These are phyloP conservation scores for Drosophila lacicola DNA, from an alignment of 2,888 invertebrate species.

Conservation along the genomic window DNA sequence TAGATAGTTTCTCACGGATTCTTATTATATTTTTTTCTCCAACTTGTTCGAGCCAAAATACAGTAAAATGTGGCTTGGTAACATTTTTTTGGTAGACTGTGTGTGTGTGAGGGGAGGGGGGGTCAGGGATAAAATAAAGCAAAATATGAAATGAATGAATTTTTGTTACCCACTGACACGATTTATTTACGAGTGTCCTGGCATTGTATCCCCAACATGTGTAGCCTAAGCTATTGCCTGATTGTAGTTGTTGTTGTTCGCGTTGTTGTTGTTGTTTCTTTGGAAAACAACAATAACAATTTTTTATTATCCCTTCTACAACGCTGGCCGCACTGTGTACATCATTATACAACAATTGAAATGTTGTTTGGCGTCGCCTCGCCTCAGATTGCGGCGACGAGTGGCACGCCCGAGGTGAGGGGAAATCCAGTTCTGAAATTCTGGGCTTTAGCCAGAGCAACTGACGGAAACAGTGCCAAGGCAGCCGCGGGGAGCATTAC, in stretches of 20 bases:
- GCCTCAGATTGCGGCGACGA: slow-evolving; percentile 45
- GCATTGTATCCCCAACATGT: slow-evolving; percentile 57
- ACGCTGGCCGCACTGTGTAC: slow-evolving; percentile 70
- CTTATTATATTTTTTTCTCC: slow-evolving; percentile 41
- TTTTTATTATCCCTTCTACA: slow-evolving; percentile 78
- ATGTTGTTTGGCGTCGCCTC: slow-evolving; percentile 78
- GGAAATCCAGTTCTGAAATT: slow-evolving; percentile 29
- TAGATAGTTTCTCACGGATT: slow-evolving; percentile 30
- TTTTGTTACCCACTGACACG: slow-evolving; percentile 81
- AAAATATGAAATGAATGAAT: slow-evolving; percentile 81
- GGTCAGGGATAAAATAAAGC: slow-evolving; percentile 58
- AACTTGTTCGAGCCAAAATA: slow-evolving; percentile 51
- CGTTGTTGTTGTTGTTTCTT: slow-evolving; percentile 30
- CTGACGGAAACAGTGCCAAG: slow-evolving; percentile 70
- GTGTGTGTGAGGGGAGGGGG: not conserved
- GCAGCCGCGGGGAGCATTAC: slow-evolving; percentile 17
- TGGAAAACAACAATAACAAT: slow-evolving; percentile 68
- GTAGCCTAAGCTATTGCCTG: slow-evolving; percentile 51
- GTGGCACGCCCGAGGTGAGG: slow-evolving; percentile 56
- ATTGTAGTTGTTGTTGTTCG: slow-evolving; percentile 34
- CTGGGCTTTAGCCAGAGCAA: slow-evolving; percentile 56
- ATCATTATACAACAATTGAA: slow-evolving; percentile 82
- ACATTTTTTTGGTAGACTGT: slow-evolving; percentile 49
- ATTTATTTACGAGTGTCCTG: slow-evolving; percentile 79
- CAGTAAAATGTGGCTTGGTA: slow-evolving; percentile 76